These are phyloP conservation scores for Thumatha senex DNA, from an alignment of 2,888 invertebrate genomes.

Conservation along the genomic window DNA sequence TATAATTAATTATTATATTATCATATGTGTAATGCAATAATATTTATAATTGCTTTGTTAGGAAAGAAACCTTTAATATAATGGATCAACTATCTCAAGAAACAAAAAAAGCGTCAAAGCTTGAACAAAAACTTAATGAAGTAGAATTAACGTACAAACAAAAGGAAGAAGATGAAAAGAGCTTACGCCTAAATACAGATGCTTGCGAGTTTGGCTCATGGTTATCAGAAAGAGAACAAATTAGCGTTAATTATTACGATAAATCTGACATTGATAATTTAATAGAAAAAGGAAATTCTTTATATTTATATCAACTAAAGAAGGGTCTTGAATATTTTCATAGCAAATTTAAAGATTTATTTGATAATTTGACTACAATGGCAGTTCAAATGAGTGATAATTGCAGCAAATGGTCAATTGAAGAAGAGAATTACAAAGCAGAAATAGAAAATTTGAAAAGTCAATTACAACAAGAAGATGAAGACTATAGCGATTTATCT, in stretches of 20 bases:
- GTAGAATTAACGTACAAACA: constrained; percentile 44
- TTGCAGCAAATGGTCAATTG: constrained; percentile 66
- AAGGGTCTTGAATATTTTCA: constrained; percentile 68
- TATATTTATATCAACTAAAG: constrained; percentile 63
- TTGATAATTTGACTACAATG: constrained; percentile 70
- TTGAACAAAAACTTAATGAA: constrained; percentile 61
- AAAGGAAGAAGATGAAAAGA: constrained; percentile 30
- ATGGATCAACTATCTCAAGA: constrained; percentile 64
- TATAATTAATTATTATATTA: too few relatives aligned
- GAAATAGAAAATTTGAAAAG: constrained; percentile 68
- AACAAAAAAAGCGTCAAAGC: constrained; percentile 58
- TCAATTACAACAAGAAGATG: constrained; percentile 54
- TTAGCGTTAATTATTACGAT: constrained; percentile 50
- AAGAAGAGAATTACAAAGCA: constrained; percentile 73
- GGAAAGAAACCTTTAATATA: constrained; percentile 72
- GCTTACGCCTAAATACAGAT: constrained; percentile 25
- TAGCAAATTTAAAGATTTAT: constrained; percentile 67
- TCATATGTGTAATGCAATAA: background rate
- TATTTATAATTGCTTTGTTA: constrained; percentile 23
- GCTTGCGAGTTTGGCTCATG: constrained; percentile 63
- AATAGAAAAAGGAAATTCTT: constrained; percentile 45
- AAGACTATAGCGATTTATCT: constrained; percentile 64
- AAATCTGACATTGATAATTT: constrained; percentile 50
- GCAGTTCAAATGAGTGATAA: constrained; percentile 70
- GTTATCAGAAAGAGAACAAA: constrained; percentile 55